Base-by-base conservation (phyloP, 2,113 vertebrate genomes). In the Indicator maculatus region DNA sequence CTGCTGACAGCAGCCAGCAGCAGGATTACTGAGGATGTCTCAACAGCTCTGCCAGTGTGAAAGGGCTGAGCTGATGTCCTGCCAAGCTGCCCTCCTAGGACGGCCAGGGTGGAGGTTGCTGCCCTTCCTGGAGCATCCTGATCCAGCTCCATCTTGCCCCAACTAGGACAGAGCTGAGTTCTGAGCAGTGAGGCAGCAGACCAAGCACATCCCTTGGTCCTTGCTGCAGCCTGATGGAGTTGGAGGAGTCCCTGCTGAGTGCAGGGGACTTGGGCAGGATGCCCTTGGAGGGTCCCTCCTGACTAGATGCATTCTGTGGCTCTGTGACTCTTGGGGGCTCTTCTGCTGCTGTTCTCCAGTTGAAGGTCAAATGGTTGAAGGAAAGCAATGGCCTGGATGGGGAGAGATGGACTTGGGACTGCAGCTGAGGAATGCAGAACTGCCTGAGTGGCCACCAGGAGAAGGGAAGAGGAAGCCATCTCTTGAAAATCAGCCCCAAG, bases 1-100 rank as follows among this genome's bases (percentile, higher is more conserved):
- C 71, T 92, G 92, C 84, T 83, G 90, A 86, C 90, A 59, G 69
- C 53, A 86, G 90, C 33, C 18, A 76, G 66, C 50, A 69, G 66
- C 41, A 64, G 84, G 84, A 66, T 91, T 93, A 82, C 24, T 18
- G 15, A 71, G 31, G 38, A 9, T 31, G 44, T n/a, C 64, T 52
- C 28, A 80, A 64, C 14, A 52, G 63, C 38, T 71, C 52, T 67
- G 23, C 66, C 5, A 2, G 6, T 72, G 82, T 88, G 53, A 69
- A 69, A 81, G 65, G 14, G 11, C 23, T 85, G 65, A 23, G 3
- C 71, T 41, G 83, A 63, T 84, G 77, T 67, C 56, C 80, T 38
- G 65, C 50, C 0, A 2, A 36, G 4, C 0, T 90, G 60, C 52
- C 38, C n/a, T 74, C 26, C 36, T 44, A 47, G 38, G 44, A 91